These are phyloP conservation scores for Hedya salicella DNA, from an alignment of 2,888 invertebrate genomes.

Conservation along the genomic window DNA sequence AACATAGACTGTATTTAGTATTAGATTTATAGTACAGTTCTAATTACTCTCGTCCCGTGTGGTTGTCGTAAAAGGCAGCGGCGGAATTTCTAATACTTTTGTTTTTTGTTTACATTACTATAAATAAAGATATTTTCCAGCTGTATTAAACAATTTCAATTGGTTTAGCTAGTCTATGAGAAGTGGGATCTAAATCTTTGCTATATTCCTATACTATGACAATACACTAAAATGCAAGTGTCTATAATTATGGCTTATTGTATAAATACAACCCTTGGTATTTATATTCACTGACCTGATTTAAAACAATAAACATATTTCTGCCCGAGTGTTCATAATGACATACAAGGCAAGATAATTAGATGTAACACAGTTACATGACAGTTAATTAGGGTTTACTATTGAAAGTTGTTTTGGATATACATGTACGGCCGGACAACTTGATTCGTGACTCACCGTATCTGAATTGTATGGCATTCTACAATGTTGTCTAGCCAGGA, in stretches of 20 bases:
- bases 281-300: slow-evolving; percentile 1
- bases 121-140: too few species aligned
- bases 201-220: too few species aligned
- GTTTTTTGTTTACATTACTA: too few species aligned
- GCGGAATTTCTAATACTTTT: neutral
- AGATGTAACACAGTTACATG: slow-evolving; percentile 17
- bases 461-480: slow-evolving; percentile 6
- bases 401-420: slow-evolving; percentile 19
- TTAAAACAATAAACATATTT: slow-evolving; percentile 20
- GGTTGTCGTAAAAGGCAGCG: too few species aligned
- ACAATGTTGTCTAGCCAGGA: neutral
- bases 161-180: too few species aligned
- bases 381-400: slow-evolving; percentile 22
- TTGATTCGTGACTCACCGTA: slow-evolving; percentile 17
- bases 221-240: too few species aligned
- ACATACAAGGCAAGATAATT: slow-evolving; percentile 25
- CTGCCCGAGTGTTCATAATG: slow-evolving; percentile 12
- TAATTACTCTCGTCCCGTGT: too few species aligned
- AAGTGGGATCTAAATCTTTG: too few species aligned
- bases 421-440: slow-evolving; percentile 5
- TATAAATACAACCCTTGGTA: neutral
- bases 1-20: too few species aligned
- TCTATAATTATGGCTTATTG: too few species aligned
- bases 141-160: too few species aligned
- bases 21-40: too few species aligned